phyloP scores from a whole-genome alignment of 2,888 invertebrate genomes.

The Subacronicta megacephala region DNA sequence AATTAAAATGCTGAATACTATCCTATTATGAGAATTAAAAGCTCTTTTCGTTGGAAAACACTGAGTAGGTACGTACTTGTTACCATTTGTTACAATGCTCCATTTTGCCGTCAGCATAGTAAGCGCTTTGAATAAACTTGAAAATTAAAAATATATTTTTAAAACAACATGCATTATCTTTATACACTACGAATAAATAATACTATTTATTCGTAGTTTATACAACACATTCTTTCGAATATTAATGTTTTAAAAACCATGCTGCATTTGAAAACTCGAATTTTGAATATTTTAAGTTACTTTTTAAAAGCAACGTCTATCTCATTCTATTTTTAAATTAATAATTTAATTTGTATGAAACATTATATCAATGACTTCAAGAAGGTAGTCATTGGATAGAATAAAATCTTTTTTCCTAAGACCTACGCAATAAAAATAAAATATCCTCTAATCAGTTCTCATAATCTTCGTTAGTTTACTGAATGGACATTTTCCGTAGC shows the following conservation, averaged over 20 bases:
- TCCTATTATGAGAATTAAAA: slow-evolving; percentile 11
- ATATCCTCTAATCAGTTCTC: slow-evolving; percentile 51
- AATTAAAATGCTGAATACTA: slow-evolving; percentile 23
- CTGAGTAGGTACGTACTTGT: neutral
- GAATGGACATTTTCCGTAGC: slow-evolving; percentile 68
- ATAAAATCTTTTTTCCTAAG: neutral
- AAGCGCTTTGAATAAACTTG: slow-evolving; percentile 6
- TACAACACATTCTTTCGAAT: too few relatives aligned
- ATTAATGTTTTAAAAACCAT: neutral
- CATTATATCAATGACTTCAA: neutral
- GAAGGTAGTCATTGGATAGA: neutral
- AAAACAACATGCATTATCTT: too few relatives aligned
- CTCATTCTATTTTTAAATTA: too few relatives aligned
- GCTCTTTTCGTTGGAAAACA: slow-evolving; percentile 5
- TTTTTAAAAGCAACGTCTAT: too few relatives aligned
- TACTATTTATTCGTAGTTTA: too few relatives aligned
- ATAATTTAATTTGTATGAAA: too few relatives aligned
- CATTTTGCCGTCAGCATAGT: slow-evolving; percentile 6
- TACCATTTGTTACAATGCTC: slow-evolving; percentile 9
- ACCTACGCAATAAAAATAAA: slow-evolving; percentile 41
- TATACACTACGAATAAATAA: too few relatives aligned
- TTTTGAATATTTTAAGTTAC: too few relatives aligned
- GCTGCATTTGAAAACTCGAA: too few relatives aligned
- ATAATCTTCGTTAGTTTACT: slow-evolving; percentile 61
- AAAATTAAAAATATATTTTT: neutral